Evolutionary conservation across 2,888 invertebrate species (phyloP).

Genomic region (Limnephilus rhombicus): DNA sequence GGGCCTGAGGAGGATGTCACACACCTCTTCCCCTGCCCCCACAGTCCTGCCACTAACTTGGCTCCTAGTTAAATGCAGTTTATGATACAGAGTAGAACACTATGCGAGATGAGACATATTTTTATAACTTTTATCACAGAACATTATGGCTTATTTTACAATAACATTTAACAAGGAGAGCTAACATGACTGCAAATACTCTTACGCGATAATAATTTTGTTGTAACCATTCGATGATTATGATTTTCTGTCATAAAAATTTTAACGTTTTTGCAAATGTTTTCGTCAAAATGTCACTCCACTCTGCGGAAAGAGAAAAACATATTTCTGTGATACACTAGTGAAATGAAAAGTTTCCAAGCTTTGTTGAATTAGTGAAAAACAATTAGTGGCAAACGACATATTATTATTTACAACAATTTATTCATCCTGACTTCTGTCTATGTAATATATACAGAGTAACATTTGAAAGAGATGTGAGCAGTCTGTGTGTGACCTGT

Average conservation of each 20-base stretch:
- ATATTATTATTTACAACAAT: constrained; percentile 56
- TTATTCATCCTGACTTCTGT: constrained; percentile 30
- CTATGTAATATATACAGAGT: constrained; percentile 37
- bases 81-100: constrained; percentile 64
- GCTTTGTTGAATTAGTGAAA: constrained; percentile 54
- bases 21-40: background rate
- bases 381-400: constrained; percentile 51
- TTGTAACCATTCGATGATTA: constrained; percentile 56
- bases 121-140: constrained; percentile 67
- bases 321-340: constrained; percentile 54
- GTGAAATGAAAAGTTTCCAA: constrained; percentile 48
- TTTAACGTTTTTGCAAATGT: constrained; percentile 52
- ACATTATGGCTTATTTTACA: constrained; percentile 67
- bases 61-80: constrained; percentile 64
- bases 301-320: constrained; percentile 53
- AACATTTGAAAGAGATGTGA: constrained; percentile 49
- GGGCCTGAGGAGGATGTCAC: background rate
- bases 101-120: constrained; percentile 65
- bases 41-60: constrained; percentile 23
- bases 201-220: constrained; percentile 56
- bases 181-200: constrained; percentile 66
- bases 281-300: constrained; percentile 64
- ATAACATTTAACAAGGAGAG: constrained; percentile 67
- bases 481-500: background rate
- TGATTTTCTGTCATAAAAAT: constrained; percentile 62